Base-by-base conservation (phyloP, 1,140 invertebrate species). In the Cotesia vestalis region DNA sequence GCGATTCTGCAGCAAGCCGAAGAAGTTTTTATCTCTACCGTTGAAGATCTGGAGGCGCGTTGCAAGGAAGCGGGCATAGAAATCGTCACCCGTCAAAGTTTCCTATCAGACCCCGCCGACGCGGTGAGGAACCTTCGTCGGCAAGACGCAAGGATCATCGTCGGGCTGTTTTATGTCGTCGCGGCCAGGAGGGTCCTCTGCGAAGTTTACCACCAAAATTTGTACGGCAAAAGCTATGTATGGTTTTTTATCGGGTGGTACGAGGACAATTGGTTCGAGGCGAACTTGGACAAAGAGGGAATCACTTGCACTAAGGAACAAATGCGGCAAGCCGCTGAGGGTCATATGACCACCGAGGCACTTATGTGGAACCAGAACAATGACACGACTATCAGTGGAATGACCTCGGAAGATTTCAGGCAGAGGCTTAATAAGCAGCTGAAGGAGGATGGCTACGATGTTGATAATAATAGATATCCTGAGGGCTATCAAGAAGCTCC, bases 211-310 rank as follows among this genome's bases (percentile, higher is more conserved):
- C 96, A 96, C 79, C 94, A 98, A 75, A 93, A 94, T 61, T 88
- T 99, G 1, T 99, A 96, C 82, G 98, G 98, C 2, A 95, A 96
- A 79, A 95, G 95, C 51, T 97, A 99, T 87, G 98, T 99, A 0
- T 99, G 98, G 98, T 98, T 99, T 84, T 98, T 99, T 85, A 99
- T 99, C 79, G 98, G 95, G 55, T 99, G 98, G 98, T 99, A 99
- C 84, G 96, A 99, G 81, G 97, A 99, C 83, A 97, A 99, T 80
- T 99, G 98, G 98, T 99, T 97, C 83, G 94, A 96, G 80, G 90
- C 91, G 0, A 94, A 95, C 79, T 83, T 96, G n/a, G 91, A 95
- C 71, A 93, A 95, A 62, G 95, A 97, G 83, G 91, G 92, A 14
- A 93, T 99, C 35, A 93, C 96, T 72, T 99, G 98, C 82, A 98